Evolutionary conservation across 1,140 invertebrate genomes (phyloP).

Genomic region (Saxidomus purpurata): DNA sequence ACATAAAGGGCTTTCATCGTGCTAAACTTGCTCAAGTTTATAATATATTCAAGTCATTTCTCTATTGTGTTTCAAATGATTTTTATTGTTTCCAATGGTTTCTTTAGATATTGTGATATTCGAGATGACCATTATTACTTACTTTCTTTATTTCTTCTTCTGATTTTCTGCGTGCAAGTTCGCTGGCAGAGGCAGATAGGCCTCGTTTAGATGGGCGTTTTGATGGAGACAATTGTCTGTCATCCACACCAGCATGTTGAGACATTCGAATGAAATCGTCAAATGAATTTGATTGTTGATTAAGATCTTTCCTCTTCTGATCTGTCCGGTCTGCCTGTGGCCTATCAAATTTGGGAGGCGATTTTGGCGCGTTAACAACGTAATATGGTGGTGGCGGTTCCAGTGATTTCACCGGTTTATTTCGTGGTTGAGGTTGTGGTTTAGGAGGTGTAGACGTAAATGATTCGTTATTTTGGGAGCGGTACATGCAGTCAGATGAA

Average conservation of each 20-base stretch:
- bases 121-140: too few species aligned
- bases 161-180: conserved; percentile 43
- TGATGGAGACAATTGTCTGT: neutral
- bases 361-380: neutral
- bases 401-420: neutral
- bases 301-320: conserved; percentile 40
- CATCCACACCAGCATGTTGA: conserved; percentile 45
- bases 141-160: conserved; percentile 64
- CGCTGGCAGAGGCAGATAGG: conserved; percentile 12
- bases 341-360: conserved; percentile 9
- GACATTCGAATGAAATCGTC: conserved; percentile 55
- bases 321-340: conserved; percentile 22
- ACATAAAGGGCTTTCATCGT: too few species aligned
- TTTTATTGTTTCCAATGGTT: too few species aligned
- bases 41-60: too few species aligned
- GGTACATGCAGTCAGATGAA: conserved; percentile 7
- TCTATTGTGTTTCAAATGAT: too few species aligned
- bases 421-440: neutral
- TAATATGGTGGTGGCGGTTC: neutral
- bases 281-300: conserved; percentile 53
- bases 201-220: conserved; percentile 22
- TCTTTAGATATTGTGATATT: too few species aligned
- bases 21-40: too few species aligned
- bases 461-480: neutral
- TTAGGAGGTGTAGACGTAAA: neutral